phyloP scores from a whole-genome alignment of 2,113 vertebrate species.

The Malurus alboscapulatus region DNA sequence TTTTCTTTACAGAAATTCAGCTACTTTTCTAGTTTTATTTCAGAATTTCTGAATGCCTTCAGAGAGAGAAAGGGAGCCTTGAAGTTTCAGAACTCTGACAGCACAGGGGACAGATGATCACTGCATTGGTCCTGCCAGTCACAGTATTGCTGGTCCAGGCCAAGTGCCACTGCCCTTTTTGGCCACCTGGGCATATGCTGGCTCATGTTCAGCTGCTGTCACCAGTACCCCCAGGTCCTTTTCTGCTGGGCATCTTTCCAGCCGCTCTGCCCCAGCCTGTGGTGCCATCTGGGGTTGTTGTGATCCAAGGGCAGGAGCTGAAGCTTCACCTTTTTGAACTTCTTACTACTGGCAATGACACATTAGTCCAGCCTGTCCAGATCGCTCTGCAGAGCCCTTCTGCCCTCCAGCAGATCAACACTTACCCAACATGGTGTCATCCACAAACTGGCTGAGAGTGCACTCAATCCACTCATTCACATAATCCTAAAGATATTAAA shows the following conservation, averaged over 20 bases:
- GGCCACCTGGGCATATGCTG: background rate
- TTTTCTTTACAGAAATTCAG: background rate
- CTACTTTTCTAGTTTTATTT: background rate
- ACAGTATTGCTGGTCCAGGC: background rate
- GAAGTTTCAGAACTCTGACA: background rate
- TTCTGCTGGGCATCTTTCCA: background rate
- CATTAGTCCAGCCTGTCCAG: background rate
- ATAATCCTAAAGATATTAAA: background rate
- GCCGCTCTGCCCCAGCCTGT: background rate
- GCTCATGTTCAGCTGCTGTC: background rate
- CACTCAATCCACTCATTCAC: background rate
- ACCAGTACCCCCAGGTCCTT: background rate
- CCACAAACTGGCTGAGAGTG: background rate
- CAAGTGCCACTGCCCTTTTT: background rate
- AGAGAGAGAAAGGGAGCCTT: background rate
- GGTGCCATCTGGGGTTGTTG: background rate
- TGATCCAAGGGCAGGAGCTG: background rate
- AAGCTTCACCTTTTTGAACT: background rate
- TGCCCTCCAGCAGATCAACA: background rate
- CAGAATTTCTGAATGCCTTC: background rate
- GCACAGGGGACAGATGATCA: background rate
- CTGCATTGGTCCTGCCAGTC: background rate
- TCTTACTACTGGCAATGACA: background rate
- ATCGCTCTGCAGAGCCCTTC: background rate
- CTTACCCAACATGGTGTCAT: background rate